phyloP scores from a whole-genome alignment of 2,888 invertebrate species.

The Andricus curvator region DNA sequence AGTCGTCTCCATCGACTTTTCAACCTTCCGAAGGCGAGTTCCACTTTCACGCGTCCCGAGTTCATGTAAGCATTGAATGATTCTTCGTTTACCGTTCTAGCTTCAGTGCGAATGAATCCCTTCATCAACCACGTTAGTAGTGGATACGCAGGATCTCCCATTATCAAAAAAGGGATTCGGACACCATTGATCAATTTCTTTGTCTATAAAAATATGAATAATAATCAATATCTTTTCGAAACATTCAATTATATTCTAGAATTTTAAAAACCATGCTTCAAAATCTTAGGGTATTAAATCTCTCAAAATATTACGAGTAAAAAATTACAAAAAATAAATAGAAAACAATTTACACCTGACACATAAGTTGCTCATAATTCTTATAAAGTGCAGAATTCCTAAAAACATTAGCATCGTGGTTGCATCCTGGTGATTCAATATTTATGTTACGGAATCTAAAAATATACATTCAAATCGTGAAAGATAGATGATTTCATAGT shows the following conservation, averaged over 20 bases:
- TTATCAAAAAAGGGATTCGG: constrained; percentile 51
- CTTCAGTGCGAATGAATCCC: constrained; percentile 46
- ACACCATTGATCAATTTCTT: constrained; percentile 43
- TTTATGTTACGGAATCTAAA: not conserved
- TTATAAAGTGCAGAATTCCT: not conserved
- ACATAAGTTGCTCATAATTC: not conserved
- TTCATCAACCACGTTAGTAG: constrained; percentile 59
- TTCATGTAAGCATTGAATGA: constrained; percentile 60
- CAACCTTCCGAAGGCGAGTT: constrained; percentile 65
- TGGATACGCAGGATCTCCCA: constrained; percentile 60
- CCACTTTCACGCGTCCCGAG: constrained; percentile 55
- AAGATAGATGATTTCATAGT: too few species aligned
- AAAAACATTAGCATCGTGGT: not conserved
- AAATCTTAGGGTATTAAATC: not conserved
- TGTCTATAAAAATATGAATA: not conserved
- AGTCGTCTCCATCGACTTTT: constrained; percentile 60
- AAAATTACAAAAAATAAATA: not conserved
- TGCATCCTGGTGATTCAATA: not conserved
- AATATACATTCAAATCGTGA: not conserved
- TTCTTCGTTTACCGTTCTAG: constrained; percentile 51
- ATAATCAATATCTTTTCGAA: not conserved
- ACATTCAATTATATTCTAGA: not conserved
- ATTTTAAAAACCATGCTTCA: not conserved
- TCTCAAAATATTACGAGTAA: not conserved
- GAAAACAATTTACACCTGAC: not conserved